Conservation (phyloP, 2,797 vertebrate genomes). For the Rhinatrema bivittatum region DNA sequence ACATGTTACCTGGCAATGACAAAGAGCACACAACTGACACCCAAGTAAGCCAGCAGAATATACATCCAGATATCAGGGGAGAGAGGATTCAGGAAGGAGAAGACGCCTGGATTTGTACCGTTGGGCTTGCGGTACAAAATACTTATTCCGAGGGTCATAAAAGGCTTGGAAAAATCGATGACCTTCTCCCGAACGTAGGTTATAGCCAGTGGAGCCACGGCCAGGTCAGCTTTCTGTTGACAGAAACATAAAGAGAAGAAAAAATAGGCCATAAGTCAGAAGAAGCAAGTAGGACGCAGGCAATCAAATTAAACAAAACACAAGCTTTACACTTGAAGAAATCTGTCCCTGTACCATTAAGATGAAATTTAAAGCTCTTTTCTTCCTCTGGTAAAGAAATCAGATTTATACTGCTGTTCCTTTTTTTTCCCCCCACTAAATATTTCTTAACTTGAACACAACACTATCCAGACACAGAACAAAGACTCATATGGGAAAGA, state of each 20-base stretch:
- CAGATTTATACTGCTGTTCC: conserved; percentile 22
- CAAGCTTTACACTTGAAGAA: conserved; percentile 44
- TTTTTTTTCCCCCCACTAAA: no score
- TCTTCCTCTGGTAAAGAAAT: not conserved
- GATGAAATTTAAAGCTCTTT: conserved; percentile 47
- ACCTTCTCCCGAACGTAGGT: conserved; percentile 96
- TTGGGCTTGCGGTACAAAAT: conserved; percentile 99
- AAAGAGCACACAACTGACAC: conserved; percentile 99
- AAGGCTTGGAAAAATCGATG: conserved; percentile 98
- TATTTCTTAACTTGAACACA: not conserved
- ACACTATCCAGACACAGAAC: no score
- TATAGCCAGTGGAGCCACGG: conserved; percentile 94
- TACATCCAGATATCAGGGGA: conserved; percentile 99
- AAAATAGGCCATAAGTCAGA: conserved; percentile 57
- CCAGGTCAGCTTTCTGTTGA: conserved; percentile 98
- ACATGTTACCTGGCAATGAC: conserved; percentile 99
- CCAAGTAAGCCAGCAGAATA: conserved; percentile 99
- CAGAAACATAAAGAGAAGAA: conserved; percentile 58
- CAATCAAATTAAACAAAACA: conserved; percentile 69
- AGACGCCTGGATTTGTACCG: conserved; percentile 98
- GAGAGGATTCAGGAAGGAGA: conserved; percentile 99
- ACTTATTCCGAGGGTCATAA: conserved; percentile 99
- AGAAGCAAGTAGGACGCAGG: conserved; percentile 43
- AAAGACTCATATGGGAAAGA: no score
- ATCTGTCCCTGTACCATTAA: conserved; percentile 44